Conservation (phyloP, 1,140 invertebrate genomes). For the Hirudo medicinalis region DNA sequence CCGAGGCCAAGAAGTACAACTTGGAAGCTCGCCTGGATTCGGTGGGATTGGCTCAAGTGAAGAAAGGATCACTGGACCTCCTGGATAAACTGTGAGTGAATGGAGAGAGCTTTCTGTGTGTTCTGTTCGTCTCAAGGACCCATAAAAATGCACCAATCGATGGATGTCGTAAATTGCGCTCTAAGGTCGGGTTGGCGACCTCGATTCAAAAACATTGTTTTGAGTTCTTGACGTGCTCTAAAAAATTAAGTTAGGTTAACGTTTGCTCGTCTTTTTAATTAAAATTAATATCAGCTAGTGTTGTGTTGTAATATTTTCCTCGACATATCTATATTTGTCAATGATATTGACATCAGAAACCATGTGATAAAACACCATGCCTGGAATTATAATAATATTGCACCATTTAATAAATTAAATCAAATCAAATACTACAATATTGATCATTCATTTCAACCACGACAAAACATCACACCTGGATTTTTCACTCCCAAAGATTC, state of each 20-base stretch:
- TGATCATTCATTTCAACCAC: neutral
- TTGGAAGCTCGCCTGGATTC: neutral
- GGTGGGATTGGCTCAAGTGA: conserved; percentile 3
- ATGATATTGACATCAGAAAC: too few relatives aligned
- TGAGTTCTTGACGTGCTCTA: neutral
- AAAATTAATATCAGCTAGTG: too few relatives aligned
- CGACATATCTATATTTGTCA: too few relatives aligned
- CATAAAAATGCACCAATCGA: neutral
- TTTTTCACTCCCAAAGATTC: neutral
- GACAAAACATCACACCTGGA: too few relatives aligned
- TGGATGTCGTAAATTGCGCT: neutral
- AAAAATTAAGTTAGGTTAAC: too few relatives aligned
- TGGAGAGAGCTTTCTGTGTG: neutral
- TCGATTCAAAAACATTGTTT: neutral
- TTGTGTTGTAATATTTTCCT: too few relatives aligned
- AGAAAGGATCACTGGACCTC: conserved; percentile 3
- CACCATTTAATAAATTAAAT: too few relatives aligned
- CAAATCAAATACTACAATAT: too few relatives aligned
- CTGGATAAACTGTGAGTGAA: conserved; percentile 9
- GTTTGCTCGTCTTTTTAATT: too few relatives aligned
- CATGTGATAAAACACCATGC: too few relatives aligned
- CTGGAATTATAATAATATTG: too few relatives aligned
- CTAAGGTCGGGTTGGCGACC: neutral
- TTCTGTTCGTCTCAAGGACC: neutral
- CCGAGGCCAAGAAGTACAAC: conserved; percentile 11